phyloP scores from a whole-genome alignment of 2,113 vertebrate species.

The Rissa tridactyla region DNA sequence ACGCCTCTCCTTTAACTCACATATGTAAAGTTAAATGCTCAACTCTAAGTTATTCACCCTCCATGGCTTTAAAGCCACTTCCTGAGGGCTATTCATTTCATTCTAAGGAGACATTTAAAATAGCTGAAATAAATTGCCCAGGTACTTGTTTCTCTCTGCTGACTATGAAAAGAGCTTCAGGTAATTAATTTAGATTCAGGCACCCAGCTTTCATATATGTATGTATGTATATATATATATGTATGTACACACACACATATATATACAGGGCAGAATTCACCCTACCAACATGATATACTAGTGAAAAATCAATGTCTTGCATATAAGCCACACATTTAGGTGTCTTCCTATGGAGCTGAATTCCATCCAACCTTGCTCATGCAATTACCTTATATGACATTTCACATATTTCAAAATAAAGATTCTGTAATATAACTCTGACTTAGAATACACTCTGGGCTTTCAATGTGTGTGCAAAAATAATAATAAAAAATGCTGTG shows the following conservation, averaged over 20 bases:
- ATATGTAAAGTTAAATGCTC: background rate
- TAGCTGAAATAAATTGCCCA: background rate
- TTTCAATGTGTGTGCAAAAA: background rate
- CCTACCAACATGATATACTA: background rate
- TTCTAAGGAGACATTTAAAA: background rate
- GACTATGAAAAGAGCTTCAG: background rate
- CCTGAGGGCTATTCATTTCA: background rate
- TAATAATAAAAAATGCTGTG: background rate
- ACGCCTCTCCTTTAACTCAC: background rate
- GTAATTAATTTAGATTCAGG: background rate
- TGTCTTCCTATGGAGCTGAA: background rate
- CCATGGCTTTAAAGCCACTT: background rate
- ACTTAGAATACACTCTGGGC: background rate
- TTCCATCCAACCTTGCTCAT: background rate
- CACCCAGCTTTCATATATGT: background rate
- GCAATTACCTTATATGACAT: background rate
- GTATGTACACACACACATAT: fast-evolving
- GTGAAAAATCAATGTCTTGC: background rate
- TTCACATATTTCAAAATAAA: background rate
- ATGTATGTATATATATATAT: background rate
- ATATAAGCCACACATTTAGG: background rate
- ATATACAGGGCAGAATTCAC: background rate
- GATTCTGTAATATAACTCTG: background rate
- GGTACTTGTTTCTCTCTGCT: background rate
- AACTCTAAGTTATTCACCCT: background rate